Conservation (phyloP, 2,888 invertebrate species). For the Thysanoteuthis rhombus region DNA sequence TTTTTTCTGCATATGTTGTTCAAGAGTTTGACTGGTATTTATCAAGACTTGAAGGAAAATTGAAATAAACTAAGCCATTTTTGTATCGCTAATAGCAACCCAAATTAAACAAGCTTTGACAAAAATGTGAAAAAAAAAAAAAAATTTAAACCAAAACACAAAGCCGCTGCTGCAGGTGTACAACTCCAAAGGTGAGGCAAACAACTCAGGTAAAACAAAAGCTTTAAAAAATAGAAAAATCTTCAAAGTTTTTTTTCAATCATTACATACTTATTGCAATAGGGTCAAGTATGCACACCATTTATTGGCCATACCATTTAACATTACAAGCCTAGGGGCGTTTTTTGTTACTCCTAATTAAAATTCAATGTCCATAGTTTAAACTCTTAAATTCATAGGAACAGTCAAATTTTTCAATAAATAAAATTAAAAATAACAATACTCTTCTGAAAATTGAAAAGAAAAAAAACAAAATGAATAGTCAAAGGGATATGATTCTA, state of each 20-base stretch:
- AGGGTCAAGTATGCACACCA: background rate
- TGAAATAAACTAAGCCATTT: background rate
- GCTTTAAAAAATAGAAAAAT: background rate
- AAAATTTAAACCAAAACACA: background rate
- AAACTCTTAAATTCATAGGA: too few species aligned
- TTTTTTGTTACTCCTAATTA: too few species aligned
- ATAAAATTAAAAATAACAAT: too few species aligned
- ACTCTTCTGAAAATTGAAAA: too few species aligned
- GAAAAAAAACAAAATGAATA: too few species aligned
- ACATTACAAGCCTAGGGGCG: background rate
- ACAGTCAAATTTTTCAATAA: too few species aligned
- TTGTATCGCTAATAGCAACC: too few species aligned
- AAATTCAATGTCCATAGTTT: too few species aligned
- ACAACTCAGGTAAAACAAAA: background rate
- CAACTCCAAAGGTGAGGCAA: background rate
- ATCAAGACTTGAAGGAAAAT: background rate
- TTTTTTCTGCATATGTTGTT: too few species aligned
- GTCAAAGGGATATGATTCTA: too few species aligned
- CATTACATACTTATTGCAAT: background rate
- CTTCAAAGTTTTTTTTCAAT: background rate
- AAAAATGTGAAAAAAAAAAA: too few species aligned
- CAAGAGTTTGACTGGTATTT: background rate
- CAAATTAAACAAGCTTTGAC: too few species aligned
- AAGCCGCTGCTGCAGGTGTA: background rate
- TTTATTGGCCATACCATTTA: background rate